phyloP scores from a whole-genome alignment of 2,797 vertebrate genomes.

The Malurus splendens region DNA sequence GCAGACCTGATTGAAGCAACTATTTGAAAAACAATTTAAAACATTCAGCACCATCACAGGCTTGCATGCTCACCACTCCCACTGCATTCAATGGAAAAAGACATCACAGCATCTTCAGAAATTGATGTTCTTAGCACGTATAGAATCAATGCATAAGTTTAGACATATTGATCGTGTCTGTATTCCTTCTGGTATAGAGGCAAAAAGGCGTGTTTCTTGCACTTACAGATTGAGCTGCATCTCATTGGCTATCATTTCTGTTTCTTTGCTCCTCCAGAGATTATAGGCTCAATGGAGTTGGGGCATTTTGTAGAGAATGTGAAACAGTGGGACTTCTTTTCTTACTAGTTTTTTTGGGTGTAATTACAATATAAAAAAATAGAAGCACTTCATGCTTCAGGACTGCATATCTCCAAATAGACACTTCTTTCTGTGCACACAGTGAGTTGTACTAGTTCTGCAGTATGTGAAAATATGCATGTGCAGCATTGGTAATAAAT shows the following conservation, averaged over 20 bases:
- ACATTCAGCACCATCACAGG: not conserved
- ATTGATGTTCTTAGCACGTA: not conserved
- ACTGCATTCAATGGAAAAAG: not conserved
- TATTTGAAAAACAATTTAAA: not conserved
- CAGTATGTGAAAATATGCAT: not conserved
- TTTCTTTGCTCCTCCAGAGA: not conserved
- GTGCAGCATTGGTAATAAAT: not conserved
- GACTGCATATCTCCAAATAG: not conserved
- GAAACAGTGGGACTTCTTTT: not conserved
- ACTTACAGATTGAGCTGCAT: not conserved
- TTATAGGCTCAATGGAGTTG: not conserved
- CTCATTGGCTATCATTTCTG: not conserved
- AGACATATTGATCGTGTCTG: not conserved
- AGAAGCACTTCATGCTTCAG: not conserved
- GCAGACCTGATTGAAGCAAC: not conserved
- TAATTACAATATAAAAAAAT: not conserved
- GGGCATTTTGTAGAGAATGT: not conserved
- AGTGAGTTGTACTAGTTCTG: not conserved
- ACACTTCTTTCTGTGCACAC: not conserved
- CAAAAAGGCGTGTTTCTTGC: not conserved
- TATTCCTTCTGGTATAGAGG: not conserved
- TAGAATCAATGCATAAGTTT: not conserved
- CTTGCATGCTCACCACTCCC: not conserved
- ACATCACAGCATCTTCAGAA: not conserved
- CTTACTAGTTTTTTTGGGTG: rapidly evolving